Evolutionary conservation across 2,113 vertebrate genomes (phyloP).

Genomic region (Athene noctua): DNA sequence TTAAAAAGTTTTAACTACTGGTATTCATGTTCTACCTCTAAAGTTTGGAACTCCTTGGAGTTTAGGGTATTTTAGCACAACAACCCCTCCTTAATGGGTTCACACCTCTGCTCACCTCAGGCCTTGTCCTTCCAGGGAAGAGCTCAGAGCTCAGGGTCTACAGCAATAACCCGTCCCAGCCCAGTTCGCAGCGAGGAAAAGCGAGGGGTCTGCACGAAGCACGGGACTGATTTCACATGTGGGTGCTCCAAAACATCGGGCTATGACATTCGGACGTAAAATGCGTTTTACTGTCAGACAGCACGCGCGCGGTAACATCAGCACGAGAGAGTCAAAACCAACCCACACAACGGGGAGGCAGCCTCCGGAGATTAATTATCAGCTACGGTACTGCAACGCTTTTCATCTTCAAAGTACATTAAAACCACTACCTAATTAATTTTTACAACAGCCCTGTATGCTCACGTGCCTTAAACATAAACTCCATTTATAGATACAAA

Average conservation of each 20-base stretch:
- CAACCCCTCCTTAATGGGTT: background rate
- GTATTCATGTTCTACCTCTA: background rate
- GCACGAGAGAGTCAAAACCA: background rate
- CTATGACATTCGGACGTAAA: background rate
- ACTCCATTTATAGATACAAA: background rate
- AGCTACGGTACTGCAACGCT: background rate
- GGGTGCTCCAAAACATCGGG: background rate
- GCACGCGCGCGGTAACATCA: background rate
- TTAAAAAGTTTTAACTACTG: background rate
- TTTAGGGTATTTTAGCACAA: background rate
- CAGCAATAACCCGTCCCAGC: background rate
- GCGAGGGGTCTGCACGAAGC: rapidly evolving
- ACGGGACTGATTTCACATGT: rapidly evolving
- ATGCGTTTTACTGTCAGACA: rapidly evolving
- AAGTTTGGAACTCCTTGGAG: background rate
- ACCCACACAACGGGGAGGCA: background rate
- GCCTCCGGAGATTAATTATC: background rate
- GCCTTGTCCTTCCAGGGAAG: background rate
- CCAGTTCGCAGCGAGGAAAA: rapidly evolving
- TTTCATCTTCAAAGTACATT: conserved; percentile 30
- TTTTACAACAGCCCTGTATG: background rate
- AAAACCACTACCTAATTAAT: background rate
- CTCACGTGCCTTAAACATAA: background rate
- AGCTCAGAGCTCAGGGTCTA: background rate
- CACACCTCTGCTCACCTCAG: background rate